Percentiles rank a stretch among this genome's conserved stretches.
phyloP scores from a whole-genome alignment of 2,113 vertebrate genomes.

The Antechinus stuartii region DNA sequence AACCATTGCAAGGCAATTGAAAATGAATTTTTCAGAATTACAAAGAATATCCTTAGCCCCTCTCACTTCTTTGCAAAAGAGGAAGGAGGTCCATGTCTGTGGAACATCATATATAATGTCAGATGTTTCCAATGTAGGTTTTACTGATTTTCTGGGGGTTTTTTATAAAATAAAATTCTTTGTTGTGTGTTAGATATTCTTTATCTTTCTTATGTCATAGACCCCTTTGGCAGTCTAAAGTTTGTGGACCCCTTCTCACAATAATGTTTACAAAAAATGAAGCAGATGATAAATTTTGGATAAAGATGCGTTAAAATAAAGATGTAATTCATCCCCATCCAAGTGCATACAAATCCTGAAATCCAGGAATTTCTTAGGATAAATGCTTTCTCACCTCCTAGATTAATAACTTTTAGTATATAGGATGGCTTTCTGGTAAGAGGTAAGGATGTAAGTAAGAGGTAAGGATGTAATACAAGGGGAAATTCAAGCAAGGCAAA shows the following conservation, averaged over 20 bases:
- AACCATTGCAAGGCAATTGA: neutral
- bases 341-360: neutral
- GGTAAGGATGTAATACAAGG: neutral
- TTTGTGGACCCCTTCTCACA: neutral
- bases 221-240: neutral
- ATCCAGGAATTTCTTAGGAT: neutral
- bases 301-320: neutral
- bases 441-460: neutral
- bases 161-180: neutral
- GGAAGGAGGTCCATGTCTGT: neutral
- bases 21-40: neutral
- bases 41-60: neutral
- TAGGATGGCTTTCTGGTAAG: neutral
- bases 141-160: neutral
- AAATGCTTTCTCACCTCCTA: neutral
- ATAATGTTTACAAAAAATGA: neutral
- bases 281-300: neutral
- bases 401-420: neutral
- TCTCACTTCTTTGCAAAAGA: neutral
- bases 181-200: neutral
- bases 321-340: neutral
- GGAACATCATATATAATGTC: neutral
- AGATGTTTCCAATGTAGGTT: neutral
- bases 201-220: neutral
- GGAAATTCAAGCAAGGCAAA: neutral